phyloP scores from a whole-genome alignment of 2,888 invertebrate genomes.

The Drosophila neotestacea region DNA sequence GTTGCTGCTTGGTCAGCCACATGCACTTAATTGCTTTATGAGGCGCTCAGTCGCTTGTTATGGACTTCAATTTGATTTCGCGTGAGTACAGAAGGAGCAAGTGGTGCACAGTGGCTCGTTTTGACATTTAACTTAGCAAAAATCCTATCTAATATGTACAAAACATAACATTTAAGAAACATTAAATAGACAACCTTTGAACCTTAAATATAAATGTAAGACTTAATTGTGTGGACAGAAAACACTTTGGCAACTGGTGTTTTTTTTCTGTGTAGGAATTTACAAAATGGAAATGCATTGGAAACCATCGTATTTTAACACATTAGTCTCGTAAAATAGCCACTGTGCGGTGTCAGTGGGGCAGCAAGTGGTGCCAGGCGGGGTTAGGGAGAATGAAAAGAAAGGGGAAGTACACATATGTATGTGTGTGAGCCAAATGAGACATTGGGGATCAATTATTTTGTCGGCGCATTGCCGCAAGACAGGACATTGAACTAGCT shows the following conservation, averaged over 20 bases:
- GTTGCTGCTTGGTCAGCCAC: slow-evolving; percentile 83
- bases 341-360: slow-evolving; percentile 18
- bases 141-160: no score
- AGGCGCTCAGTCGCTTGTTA: slow-evolving; percentile 82
- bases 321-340: no score
- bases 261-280: no score
- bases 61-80: slow-evolving; percentile 82
- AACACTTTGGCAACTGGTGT: no score
- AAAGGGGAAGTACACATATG: slow-evolving; percentile 1
- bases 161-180: no score
- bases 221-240: no score
- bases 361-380: background rate
- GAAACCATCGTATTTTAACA: no score
- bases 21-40: slow-evolving; percentile 85
- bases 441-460: slow-evolving; percentile 81
- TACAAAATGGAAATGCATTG: no score
- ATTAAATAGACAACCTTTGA: no score
- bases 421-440: slow-evolving; percentile 52
- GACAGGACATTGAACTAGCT: slow-evolving; percentile 67
- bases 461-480: slow-evolving; percentile 61
- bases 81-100: slow-evolving; percentile 38
- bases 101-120: slow-evolving; percentile 15
- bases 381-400: background rate
- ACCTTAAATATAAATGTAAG: no score
- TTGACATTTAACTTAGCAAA: no score